Base-by-base conservation (phyloP, 2,113 vertebrate genomes). In the Struthidea cinerea region DNA sequence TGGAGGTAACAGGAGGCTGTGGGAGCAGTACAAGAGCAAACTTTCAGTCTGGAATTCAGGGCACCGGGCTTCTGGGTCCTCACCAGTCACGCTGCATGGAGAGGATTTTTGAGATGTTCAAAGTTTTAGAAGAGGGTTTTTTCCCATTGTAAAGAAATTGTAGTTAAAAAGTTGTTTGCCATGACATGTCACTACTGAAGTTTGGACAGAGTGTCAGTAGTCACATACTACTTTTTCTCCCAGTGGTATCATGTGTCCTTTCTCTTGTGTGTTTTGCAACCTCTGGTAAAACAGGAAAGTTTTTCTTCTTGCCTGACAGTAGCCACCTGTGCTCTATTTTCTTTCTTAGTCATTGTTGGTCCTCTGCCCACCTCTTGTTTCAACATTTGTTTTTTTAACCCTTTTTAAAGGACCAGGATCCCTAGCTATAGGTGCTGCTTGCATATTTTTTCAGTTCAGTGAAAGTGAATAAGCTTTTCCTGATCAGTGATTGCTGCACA, bases 321-420 rank as follows among this genome's bases (percentile, higher is more conserved):
- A 94, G 75, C 87, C 92, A 91, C 90, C 85, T 96, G 88, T 82
- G 64, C 39, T 69, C 37, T 96, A 0, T 93, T 96, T 94, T 93
- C 69, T 67, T 94, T 96, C 91, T 94, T 84, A 89, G 80, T 95
- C 90, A 81, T 90, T 92, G 69, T 82, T 94, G 56, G 85, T 92
- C 76, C 30, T 81, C 76, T 96, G 90, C 88, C 90, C 79, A 84
- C 80, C 47, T 77, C 85, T 95, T 93, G 28, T 86, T 94, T 94
- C 64, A 79, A 2, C 37, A 23, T 92, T 89, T 81, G 35, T 28
- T 93, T 91, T 78, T 94, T 90, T 88, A 94, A 95, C 83, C 60
- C 73, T 89, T 92, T 90, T 32, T 87, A 52, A 84, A 93, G 59
- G 56, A 87, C 64, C 9, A 5, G 11, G 19, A 59, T 92, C 93